These are phyloP conservation scores for Leptopilina myrica DNA, from an alignment of 2,888 invertebrate genomes.

Conservation along the genomic window DNA sequence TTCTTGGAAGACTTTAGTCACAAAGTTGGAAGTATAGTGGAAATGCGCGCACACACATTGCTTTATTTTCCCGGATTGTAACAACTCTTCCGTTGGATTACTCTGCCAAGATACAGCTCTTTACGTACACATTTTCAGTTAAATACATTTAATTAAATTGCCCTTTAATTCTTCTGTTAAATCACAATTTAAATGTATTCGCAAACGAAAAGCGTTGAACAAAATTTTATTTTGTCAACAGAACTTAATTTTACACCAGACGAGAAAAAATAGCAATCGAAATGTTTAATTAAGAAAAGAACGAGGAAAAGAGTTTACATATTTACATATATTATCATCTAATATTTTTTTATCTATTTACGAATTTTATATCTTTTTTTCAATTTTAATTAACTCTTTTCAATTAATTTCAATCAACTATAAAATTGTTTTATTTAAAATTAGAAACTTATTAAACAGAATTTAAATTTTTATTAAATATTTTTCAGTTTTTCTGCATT, in stretches of 20 bases:
- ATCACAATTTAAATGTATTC: background rate
- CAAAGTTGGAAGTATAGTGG: slow-evolving; percentile 29
- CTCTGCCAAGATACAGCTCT: slow-evolving; percentile 27
- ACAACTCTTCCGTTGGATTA: slow-evolving; percentile 32
- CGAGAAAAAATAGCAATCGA: too few species aligned
- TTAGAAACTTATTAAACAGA: too few species aligned
- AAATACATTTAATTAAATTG: slow-evolving; percentile 34
- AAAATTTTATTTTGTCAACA: background rate
- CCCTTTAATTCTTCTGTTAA: background rate
- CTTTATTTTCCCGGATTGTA: slow-evolving; percentile 25
- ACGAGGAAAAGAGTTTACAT: too few species aligned
- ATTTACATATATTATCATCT: too few species aligned
- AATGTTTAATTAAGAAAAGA: too few species aligned
- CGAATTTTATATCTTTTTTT: too few species aligned
- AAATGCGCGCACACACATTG: slow-evolving; percentile 8
- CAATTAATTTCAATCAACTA: too few species aligned
- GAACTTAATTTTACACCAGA: background rate
- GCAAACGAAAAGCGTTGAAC: background rate
- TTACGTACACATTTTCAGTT: slow-evolving; percentile 20
- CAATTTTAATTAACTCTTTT: too few species aligned
- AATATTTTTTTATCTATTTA: too few species aligned
- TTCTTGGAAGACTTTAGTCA: slow-evolving; percentile 30
- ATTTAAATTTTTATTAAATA: too few species aligned
- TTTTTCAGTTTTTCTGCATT: too few species aligned
- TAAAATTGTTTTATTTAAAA: too few species aligned